Percentiles rank a stretch among this genome's conserved stretches.
phyloP scores from a whole-genome alignment of 2,113 vertebrate genomes.

The Sclerurus mexicanus region DNA sequence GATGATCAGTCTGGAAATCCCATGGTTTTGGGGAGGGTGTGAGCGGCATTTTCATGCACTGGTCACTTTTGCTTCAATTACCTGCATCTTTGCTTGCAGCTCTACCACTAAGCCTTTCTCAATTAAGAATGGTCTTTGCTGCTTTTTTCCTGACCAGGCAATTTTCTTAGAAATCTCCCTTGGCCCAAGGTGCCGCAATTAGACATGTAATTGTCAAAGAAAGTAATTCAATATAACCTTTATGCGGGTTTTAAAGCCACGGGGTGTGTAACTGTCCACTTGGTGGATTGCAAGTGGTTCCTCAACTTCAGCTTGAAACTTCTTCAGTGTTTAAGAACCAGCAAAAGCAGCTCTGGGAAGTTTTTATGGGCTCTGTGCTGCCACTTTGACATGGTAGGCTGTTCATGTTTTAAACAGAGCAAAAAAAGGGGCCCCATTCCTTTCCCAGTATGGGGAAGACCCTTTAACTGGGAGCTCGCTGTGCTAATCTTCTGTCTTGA shows the following conservation, averaged over 20 bases:
- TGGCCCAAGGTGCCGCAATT: not conserved
- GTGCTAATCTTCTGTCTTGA: constrained; percentile 57
- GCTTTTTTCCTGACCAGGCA: not conserved
- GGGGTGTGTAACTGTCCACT: not conserved
- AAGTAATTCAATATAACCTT: not conserved
- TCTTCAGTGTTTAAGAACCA: not conserved
- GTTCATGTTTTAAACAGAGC: not conserved
- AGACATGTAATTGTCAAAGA: not conserved
- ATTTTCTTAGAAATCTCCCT: not conserved
- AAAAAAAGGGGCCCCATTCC: not conserved
- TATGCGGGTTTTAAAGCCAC: not conserved
- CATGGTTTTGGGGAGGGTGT: not conserved
- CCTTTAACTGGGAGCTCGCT: constrained; percentile 33
- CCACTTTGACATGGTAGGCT: not conserved
- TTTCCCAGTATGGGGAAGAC: not conserved
- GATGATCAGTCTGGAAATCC: not conserved
- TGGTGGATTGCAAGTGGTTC: not conserved
- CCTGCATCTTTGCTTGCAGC: not conserved
- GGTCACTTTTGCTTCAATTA: not conserved
- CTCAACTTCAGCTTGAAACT: not conserved
- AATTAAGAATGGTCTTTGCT: not conserved
- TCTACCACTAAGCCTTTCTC: not conserved
- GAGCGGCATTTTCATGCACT: not conserved
- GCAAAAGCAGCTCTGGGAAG: not conserved
- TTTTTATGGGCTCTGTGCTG: not conserved